Conservation (phyloP, 2,888 invertebrate species). For the Hypercompe scribonia region DNA sequence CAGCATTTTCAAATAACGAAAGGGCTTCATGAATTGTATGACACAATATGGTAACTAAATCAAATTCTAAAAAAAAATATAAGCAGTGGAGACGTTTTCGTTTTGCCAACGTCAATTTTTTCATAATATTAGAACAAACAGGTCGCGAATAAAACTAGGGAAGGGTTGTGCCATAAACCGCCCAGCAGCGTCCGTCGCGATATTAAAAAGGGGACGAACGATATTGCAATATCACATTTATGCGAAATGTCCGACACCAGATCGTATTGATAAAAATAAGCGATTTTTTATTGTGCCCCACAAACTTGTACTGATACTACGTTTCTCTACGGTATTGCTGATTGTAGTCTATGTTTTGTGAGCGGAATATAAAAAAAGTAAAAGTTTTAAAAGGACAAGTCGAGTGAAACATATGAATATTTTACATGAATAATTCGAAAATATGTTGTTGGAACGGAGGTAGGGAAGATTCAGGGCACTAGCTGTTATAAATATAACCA, state of each 20-base stretch:
- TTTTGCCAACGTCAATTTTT: conserved; percentile 84
- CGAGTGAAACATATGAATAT: background rate
- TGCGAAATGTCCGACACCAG: conserved; percentile 86
- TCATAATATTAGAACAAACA: conserved; percentile 87
- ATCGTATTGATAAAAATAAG: conserved; percentile 87
- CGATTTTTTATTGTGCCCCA: conserved; percentile 84
- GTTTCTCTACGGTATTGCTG: conserved; percentile 58
- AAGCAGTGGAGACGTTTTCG: conserved; percentile 68
- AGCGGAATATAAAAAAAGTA: conserved; percentile 41
- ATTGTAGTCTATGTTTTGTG: conserved; percentile 54
- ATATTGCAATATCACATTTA: conserved; percentile 87
- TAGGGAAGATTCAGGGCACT: no score
- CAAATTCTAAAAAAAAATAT: conserved; percentile 61
- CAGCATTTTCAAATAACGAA: background rate
- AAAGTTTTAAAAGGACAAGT: conserved; percentile 17
- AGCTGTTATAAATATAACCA: background rate
- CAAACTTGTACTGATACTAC: conserved; percentile 65
- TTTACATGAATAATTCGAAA: background rate
- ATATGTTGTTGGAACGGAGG: background rate
- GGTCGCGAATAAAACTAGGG: conserved; percentile 85
- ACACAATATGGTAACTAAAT: conserved; percentile 32
- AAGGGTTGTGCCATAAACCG: conserved; percentile 86
- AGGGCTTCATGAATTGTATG: background rate
- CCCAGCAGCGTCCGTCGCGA: conserved; percentile 83
- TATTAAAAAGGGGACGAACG: conserved; percentile 87